Evolutionary conservation across 2,113 vertebrate genomes (phyloP), one percentile per base, ranked within the genome.

Genomic region (Gasterosteus nipponicus): DNA sequence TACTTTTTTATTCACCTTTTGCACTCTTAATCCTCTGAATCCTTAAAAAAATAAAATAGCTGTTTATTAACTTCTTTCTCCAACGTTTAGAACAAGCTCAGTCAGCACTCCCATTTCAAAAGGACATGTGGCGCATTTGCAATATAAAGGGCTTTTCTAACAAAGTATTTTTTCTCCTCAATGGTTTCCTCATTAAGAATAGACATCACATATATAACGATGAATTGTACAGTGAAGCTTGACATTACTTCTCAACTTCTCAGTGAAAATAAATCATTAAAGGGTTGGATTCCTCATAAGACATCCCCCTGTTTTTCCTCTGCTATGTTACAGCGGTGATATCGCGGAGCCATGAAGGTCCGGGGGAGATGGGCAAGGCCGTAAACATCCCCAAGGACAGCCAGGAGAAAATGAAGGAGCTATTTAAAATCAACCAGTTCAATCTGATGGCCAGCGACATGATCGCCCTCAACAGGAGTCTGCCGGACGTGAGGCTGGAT

Each of bases 351-450:
- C 96, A 96, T 16, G 97, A 98, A 77, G 97, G 97, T 9, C 98
- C 97, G 0, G 98, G 98, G 39, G 97, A 99, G 91, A 97, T 98
- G 97, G 98, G 98, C 9, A 99, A 97, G 80, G 96, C 98, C 0
- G 98, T 99, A 51, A 91, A 96, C 59, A 96, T 99, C 65, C 95
- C 97, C 2, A 98, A 95, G 85, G 96, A 98, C 3, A 95, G 97
- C 42, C 97, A 99, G 86, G 98, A 98, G 85, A 98, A 96, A 92
- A 99, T 99, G 98, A 99, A 97, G 81, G 98, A 99, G 77, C 93
- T 99, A 15, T 99, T 99, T 78, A 99, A 99, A 91, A 98, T 99
- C 86, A 99, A 99, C 92, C 98, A 99, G 89, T 99, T 99, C 86
- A 99, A 99, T 78, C 95, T 99, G 5, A 96, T 99, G 97, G 97